Evolutionary conservation across 2,113 vertebrate genomes (phyloP), one percentile per base, ranked within the genome.

Genomic region (Calidris pugnax): DNA sequence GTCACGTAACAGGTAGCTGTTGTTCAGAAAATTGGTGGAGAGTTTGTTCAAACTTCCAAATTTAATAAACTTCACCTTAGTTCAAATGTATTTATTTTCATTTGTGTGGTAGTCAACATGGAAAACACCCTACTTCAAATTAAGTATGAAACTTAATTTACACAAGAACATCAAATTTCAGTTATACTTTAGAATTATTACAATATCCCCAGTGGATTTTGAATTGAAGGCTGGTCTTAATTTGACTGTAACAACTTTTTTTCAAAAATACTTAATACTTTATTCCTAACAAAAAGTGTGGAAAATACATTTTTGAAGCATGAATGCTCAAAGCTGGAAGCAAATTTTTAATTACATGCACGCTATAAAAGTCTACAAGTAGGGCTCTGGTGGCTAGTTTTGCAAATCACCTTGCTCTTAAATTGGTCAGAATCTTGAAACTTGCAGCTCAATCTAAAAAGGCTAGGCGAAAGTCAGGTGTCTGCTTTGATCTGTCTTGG

Each of bases 261-360:
- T 63, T 13, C 18, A 57, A 67, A 87, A 81, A 17, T 4, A 7
- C 14, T 30, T 37, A 30, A n/a, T 20, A 3, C 28, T 67, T 39
- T 68, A 72, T 43, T 28, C 10, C 3, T 62, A 39, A 77, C 4
- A 59, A 68, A 71, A 64, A n/a, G 12, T 62, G 24, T 76, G 57
- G 39, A 85, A 92, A 94, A 37, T 28, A 43, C 16, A 45, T 86
- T 90, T 91, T 80, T 89, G 18, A 94, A 92, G 83, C 76, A 56
- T 81, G 88, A 89, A 48, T 72, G 37, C 53, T 93, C 75, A 86
- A 93, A 93, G 67, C 43, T 85, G 39, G 39, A 95, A 90, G 72
- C 32, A 86, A 90, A 62, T 88, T 90, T 91, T 95, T 83, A 88
- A 93, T 95, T 86, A 74, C n/a, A 30, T 28, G 37, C 21, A 45